phyloP scores from a whole-genome alignment of 2,888 invertebrate genomes.

The Lamellibrachia columna region DNA sequence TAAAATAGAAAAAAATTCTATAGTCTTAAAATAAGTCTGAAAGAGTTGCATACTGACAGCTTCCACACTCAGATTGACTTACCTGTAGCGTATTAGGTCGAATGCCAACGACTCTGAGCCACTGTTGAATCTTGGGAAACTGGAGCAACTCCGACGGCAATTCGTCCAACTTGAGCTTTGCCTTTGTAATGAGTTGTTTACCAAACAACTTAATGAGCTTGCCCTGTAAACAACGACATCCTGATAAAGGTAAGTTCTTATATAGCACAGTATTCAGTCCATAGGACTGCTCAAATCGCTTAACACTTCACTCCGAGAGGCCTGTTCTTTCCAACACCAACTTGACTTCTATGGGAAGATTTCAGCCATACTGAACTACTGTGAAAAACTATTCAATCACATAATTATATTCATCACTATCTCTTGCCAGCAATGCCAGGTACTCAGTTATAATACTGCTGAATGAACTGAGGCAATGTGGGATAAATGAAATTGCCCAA shows the following conservation, averaged over 20 bases:
- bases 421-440: too few relatives aligned
- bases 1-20: conserved; percentile 19
- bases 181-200: conserved; percentile 86
- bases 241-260: background rate
- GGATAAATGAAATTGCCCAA: too few relatives aligned
- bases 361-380: background rate
- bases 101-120: conserved; percentile 91
- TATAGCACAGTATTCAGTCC: background rate
- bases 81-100: conserved; percentile 76
- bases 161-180: conserved; percentile 75
- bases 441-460: too few relatives aligned
- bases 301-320: too few relatives aligned
- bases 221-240: conserved; percentile 73
- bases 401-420: too few relatives aligned
- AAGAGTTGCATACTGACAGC: background rate
- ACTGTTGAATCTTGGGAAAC: conserved; percentile 83
- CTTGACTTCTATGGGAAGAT: too few relatives aligned
- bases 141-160: conserved; percentile 70
- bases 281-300: too few relatives aligned
- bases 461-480: too few relatives aligned
- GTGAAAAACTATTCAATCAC: too few relatives aligned
- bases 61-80: conserved; percentile 38
- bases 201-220: conserved; percentile 94
- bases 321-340: too few relatives aligned
- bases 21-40: background rate